Base-by-base conservation (phyloP, 2,113 vertebrate species). In the Toxostoma redivivum region DNA sequence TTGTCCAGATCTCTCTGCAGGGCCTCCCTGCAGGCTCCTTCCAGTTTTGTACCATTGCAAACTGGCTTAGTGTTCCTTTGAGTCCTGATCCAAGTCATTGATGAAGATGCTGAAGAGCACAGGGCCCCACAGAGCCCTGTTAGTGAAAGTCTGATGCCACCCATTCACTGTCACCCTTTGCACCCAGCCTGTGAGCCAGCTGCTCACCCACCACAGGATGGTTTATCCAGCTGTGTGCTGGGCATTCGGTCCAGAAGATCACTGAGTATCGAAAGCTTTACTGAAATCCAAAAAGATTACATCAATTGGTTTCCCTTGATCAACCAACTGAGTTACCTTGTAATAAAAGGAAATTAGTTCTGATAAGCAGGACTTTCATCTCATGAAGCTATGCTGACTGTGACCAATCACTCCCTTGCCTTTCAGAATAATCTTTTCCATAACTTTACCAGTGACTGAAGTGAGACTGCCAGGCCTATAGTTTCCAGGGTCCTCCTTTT, bases 141-240 rank as follows among this genome's bases (percentile, higher is more conserved):
- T 22, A 40, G 22, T 40, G 58, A 40, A 15, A 78, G 57, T 50
- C 35, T 50, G 57, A 16, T 62, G 58, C 31, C 37, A 51, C 58
- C 18, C 47, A 22, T 8, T 22, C 58, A 42, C 11, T 40, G 47
- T 6, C 58, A n/a, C 30, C 45, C 35, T n/a, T 21, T n/a, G 45
- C 18, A 21, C 18, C 47, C 14, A 2, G 8, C 6, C 45, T 2
- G 0, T 18, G 19, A 64, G 19, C 15, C 45, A 27, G 57, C 1
- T 27, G 57, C 58, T 78, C 48, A 42, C 47, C 37, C 51, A n/a
- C 21, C 38, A 27, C 23, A 47, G 24, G 4, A 28, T 28, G 24
- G 8, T 57, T 74, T 28, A 35, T 73, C 31, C 71, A 73, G 24
- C 40, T 35, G 17, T 57, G 31, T 35, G 40, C 40, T 73, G 40